phyloP scores from a whole-genome alignment of 2,113 vertebrate species.

The Sylvietta virens region DNA sequence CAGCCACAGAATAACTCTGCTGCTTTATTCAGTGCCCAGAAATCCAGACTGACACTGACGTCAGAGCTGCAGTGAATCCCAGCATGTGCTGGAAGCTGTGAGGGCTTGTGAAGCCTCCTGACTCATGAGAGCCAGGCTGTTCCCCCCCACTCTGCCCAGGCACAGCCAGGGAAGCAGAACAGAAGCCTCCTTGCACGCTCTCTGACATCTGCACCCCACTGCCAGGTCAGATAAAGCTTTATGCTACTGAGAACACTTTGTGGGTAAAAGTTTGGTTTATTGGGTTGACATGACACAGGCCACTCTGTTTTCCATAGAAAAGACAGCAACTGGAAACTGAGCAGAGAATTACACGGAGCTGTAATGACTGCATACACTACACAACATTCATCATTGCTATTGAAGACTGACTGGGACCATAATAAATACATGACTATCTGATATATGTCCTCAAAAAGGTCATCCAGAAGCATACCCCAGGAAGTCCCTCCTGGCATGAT shows the following conservation, averaged over 20 bases:
- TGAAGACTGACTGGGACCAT: not conserved
- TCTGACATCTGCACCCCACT: not conserved
- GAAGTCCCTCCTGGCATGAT: not conserved
- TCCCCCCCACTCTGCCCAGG: not conserved
- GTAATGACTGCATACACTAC: not conserved
- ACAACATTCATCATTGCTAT: slow-evolving; percentile 23
- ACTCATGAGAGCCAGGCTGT: not conserved
- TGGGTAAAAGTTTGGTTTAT: not conserved
- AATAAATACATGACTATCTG: slow-evolving; percentile 48
- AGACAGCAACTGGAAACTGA: slow-evolving; percentile 9
- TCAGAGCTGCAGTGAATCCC: not conserved
- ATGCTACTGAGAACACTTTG: not conserved
- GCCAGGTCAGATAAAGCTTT: not conserved
- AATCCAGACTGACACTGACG: not conserved
- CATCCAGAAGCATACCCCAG: slow-evolving; percentile 28
- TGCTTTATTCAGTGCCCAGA: not conserved
- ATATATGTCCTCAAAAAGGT: slow-evolving; percentile 26
- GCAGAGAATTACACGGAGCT: not conserved
- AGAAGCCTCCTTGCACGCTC: not conserved
- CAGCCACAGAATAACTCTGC: not conserved
- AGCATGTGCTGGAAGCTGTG: not conserved
- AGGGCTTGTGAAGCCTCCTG: not conserved
- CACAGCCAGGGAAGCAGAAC: not conserved
- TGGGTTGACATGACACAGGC: not conserved
- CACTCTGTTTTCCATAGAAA: slow-evolving; percentile 11